Percentiles rank a stretch among this genome's conserved stretches.
These are phyloP conservation scores for Callyntrura sp. DNA, from an alignment of 2,888 invertebrate species.

Conservation along the genomic window DNA sequence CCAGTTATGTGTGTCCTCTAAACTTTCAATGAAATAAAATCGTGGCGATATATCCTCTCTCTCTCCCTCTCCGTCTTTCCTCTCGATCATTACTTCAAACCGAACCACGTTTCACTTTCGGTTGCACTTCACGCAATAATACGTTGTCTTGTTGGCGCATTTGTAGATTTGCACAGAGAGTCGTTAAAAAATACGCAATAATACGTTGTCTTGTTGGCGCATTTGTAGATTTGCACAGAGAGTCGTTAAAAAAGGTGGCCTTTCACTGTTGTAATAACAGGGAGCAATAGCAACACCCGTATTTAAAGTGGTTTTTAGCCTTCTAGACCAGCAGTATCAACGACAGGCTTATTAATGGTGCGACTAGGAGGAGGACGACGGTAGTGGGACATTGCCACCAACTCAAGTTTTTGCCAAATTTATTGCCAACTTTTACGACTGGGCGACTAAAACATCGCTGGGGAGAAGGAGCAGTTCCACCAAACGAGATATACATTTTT, in stretches of 20 bases:
- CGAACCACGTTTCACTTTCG: conserved; percentile 30
- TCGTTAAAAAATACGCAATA: neutral
- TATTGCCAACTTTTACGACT: conserved; percentile 48
- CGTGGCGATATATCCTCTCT: too few relatives aligned
- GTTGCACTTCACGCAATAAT: neutral
- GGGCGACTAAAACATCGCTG: neutral
- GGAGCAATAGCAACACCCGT: neutral
- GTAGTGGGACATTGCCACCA: conserved; percentile 62
- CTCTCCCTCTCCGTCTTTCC: neutral
- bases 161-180: neutral
- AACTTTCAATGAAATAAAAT: conserved; percentile 40
- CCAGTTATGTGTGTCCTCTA: conserved; percentile 13
- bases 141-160: neutral
- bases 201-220: neutral
- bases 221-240: neutral
- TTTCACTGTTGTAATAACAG: neutral
- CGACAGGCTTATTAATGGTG: neutral
- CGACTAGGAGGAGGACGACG: neutral
- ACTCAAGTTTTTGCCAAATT: conserved; percentile 54
- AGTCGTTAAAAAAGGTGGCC: too few relatives aligned
- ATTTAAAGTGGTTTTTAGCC: conserved; percentile 7
- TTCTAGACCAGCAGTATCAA: neutral
- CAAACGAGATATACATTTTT: neutral
- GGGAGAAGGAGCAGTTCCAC: neutral
- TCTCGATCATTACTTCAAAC: neutral